A percentile compares a stretch with the other conserved stretches of the same genome.
These are phyloP conservation scores for Syngnathus rostellatus DNA, from an alignment of 2,797 vertebrate species.

Conservation along the genomic window DNA sequence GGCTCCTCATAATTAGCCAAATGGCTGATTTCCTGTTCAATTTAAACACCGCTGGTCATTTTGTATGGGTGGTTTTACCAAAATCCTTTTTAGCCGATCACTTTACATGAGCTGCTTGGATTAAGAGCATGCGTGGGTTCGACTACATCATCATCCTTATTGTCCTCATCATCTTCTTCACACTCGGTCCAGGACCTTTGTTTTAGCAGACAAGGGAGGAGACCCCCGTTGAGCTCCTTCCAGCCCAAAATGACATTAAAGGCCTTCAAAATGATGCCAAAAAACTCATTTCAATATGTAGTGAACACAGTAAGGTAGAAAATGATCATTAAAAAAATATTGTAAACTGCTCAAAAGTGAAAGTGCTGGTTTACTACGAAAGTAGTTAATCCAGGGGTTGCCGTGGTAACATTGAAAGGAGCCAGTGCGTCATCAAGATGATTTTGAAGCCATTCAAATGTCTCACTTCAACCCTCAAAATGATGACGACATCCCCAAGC, in stretches of 20 bases:
- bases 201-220: slow-evolving; percentile 51
- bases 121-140: slow-evolving; percentile 19
- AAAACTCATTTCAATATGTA: too few species aligned
- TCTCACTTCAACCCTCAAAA: neutral
- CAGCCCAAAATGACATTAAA: neutral
- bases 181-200: slow-evolving; percentile 42
- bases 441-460: neutral
- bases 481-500: slow-evolving; percentile 3
- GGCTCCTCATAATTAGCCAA: too few species aligned
- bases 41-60: neutral
- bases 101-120: slow-evolving; percentile 36
- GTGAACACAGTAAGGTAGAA: neutral
- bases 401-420: neutral
- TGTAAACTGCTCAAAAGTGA: neutral
- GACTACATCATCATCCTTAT: neutral
- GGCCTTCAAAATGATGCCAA: neutral
- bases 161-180: slow-evolving; percentile 21
- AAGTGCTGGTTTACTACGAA: neutral
- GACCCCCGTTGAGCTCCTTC: slow-evolving; percentile 1
- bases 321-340: too few species aligned
- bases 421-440: neutral
- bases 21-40: too few species aligned
- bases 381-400: neutral
- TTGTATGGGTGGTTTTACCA: neutral
- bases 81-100: neutral